A percentile compares a stretch with the other conserved stretches of the same genome.
These are phyloP conservation scores for Heteromurus nitidus DNA, from an alignment of 2,888 invertebrate genomes.

Conservation along the genomic window DNA sequence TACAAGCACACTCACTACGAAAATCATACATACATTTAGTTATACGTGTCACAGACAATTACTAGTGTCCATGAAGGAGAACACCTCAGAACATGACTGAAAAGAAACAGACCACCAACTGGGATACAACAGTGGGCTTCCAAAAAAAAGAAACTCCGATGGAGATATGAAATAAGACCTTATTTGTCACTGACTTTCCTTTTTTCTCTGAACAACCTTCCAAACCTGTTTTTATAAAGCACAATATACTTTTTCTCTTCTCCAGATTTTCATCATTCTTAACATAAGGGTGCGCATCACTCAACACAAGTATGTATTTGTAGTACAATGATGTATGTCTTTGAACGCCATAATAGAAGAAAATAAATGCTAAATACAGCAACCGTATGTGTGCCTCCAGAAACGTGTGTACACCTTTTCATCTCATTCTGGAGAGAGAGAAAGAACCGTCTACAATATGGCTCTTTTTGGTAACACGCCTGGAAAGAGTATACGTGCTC, in stretches of 20 bases:
- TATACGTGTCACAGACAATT: too few relatives aligned
- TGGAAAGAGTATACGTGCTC: constrained; percentile 35
- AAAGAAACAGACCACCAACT: constrained; percentile 23
- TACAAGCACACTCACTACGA: not conserved
- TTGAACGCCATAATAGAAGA: too few relatives aligned
- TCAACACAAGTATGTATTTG: too few relatives aligned
- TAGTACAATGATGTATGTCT: too few relatives aligned
- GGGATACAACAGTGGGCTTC: constrained; percentile 11
- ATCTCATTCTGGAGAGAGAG: constrained; percentile 36
- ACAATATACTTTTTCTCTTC: too few relatives aligned
- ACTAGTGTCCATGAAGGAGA: not conserved
- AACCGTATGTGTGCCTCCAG: not conserved
- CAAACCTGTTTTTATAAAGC: too few relatives aligned
- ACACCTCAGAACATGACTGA: too few relatives aligned
- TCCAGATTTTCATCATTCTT: too few relatives aligned
- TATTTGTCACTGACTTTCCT: constrained; percentile 63
- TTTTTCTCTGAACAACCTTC: not conserved
- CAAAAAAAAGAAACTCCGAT: constrained; percentile 53
- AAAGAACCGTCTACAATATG: constrained; percentile 45
- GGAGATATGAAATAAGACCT: constrained; percentile 35
- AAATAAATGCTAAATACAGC: not conserved
- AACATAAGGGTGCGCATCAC: too few relatives aligned
- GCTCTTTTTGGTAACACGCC: not conserved
- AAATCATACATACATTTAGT: too few relatives aligned
- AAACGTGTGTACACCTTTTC: constrained; percentile 23